Evolutionary conservation across 1,140 invertebrate genomes (phyloP), one percentile per base, ranked within the genome.

Genomic region (Drusus annulatus): DNA sequence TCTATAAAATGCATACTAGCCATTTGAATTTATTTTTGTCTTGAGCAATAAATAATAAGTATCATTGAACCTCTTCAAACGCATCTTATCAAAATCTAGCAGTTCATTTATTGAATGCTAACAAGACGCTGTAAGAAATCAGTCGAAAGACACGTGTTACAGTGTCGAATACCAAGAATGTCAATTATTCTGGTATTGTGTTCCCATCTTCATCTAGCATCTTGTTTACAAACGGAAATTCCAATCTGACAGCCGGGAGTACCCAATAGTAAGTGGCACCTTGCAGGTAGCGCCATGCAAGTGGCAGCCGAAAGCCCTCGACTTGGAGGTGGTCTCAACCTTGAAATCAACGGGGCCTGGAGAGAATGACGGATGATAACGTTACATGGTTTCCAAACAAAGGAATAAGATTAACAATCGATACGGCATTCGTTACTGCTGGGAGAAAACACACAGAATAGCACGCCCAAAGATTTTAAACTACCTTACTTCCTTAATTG

Each of bases 151-250:
- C 62, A 25, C 62, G 28, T 65, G 62, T 65, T 28, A 2, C 62
- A 25, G 10, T n/a, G 23, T 65, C 23, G 62, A 65, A 28, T 65
- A 65, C 21, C 16, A 65, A 21, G 23, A 65, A 65, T 65, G 28
- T 65, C 62, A 65, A 65, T 65, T 65, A 65, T 65, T 65, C 21
- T 16, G 28, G 16, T 36, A 65, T 65, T 65, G 21, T 65, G 62
- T 25, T 65, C 23, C 23, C 62, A 65, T 65, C 62, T 65, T 28
- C 13, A 25, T 45, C 36, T 10, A 10, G 36, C 36, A 45, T 25
- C 62, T 25, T 65, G 62, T 65, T 65, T 65, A 65, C 62, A 65
- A 31, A 65, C 62, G n/a, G 28, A 65, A 65, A 65, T 65, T 65
- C 62, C 62, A 65, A 28, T 65, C 62, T 28, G 62, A 65, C 62